A percentile compares a stretch with the other conserved stretches of the same genome.
Evolutionary conservation across 2,113 vertebrate species (phyloP).

Genomic region (Gorsachius goisagi): DNA sequence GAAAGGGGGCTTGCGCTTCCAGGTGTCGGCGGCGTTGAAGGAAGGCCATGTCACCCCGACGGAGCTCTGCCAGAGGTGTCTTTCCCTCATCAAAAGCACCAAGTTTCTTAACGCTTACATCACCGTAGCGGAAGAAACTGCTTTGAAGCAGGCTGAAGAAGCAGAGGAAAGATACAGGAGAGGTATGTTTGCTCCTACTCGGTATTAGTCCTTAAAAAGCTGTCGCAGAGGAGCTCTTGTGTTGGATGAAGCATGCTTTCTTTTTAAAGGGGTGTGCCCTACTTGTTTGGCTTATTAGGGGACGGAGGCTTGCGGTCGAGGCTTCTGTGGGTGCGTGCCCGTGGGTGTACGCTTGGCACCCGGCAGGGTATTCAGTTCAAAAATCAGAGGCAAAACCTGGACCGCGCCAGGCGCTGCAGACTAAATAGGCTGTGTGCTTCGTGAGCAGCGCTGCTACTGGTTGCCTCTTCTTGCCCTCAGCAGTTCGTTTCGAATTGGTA

Average conservation of each 20-base stretch:
- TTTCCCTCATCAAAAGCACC: conserved; percentile 84
- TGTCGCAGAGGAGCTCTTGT: not conserved
- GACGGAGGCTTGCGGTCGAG: fast-evolving
- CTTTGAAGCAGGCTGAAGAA: conserved; percentile 86
- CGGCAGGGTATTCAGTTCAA: fast-evolving
- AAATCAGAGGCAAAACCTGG: not conserved
- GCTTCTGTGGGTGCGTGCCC: not conserved
- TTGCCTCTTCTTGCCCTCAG: not conserved
- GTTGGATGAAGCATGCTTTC: not conserved
- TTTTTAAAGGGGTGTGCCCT: not conserved
- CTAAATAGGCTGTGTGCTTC: not conserved
- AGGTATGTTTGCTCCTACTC: conserved; percentile 69
- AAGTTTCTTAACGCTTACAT: conserved; percentile 89
- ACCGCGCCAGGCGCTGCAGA: not conserved
- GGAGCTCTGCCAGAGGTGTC: conserved; percentile 88
- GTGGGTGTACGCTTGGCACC: not conserved
- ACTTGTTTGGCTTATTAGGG: fast-evolving
- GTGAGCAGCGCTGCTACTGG: fast-evolving
- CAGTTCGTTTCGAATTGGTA: not conserved
- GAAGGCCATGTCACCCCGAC: conserved; percentile 83
- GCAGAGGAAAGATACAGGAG: conserved; percentile 80
- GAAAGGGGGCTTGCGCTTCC: not conserved
- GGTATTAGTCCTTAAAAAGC: not conserved
- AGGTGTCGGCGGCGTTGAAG: conserved; percentile 86
- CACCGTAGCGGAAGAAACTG: conserved; percentile 83